Evolutionary conservation across 2,113 vertebrate genomes (phyloP), one percentile per base, ranked within the genome.

Genomic region (Electrona antarctica): DNA sequence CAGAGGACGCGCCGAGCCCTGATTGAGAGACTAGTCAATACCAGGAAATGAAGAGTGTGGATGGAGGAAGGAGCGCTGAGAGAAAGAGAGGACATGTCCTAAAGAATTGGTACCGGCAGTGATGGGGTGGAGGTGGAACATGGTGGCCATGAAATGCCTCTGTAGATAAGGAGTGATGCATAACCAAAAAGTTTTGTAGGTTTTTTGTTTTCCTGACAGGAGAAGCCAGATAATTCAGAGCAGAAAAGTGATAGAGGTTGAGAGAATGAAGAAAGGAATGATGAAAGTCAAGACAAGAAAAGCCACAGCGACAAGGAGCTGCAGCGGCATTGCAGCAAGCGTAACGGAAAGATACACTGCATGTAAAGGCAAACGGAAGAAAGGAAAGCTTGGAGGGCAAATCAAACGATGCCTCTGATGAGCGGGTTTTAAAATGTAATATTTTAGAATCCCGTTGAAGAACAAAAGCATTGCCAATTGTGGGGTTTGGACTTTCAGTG

Each of bases 11-110:
- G 97, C 1, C 90, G 93, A 2, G 94, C 94, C 1, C 92, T 99
- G 55, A 98, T 99, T 8, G 93, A 97, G 80, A 94, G 93, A 80
- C 93, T 99, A 69, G 95, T 98, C 64, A 95, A 92, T 84, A 93
- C 90, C 90, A 90, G 90, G 78, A 94, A 93, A 81, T 93, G 69
- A 90, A 57, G 15, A 58, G 41, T 57, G 60, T 56, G 41, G 48
- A 73, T 57, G 69, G 52, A 64, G 62, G n/a, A 3, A 54, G 33
- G 76, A 82, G 5, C 46, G 51, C 57, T 13, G 60, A 56, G 56
- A 74, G 69, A 74, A 70, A 76, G 69, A 67, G 64, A 64, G 73
- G 66, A 76, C 60, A 68, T 69, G 74, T 79, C 75, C 74, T 56
- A 63, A 63, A 88, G 69, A 88, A 76, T 84, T 78, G 45, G 71